phyloP scores from a whole-genome alignment of 2,888 invertebrate genomes.

The Ceriagrion tenellum region DNA sequence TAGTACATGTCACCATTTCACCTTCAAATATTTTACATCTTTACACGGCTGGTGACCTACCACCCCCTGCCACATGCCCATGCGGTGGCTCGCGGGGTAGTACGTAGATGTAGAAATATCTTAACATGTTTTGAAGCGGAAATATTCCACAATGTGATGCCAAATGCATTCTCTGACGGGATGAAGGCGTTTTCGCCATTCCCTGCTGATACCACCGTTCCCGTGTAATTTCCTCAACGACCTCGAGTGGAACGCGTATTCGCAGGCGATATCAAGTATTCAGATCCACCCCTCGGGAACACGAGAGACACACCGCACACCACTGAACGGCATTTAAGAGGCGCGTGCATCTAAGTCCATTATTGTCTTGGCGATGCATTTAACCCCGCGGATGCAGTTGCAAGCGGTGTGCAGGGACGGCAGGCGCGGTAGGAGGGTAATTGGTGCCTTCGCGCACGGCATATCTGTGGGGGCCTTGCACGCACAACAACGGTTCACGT shows the following conservation, averaged over 20 bases:
- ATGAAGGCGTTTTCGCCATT: too few relatives aligned
- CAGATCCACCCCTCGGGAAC: background rate
- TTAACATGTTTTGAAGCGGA: too few relatives aligned
- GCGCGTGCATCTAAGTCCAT: slow-evolving; percentile 11
- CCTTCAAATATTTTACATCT: too few relatives aligned
- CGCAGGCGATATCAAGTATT: slow-evolving; percentile 3
- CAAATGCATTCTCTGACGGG: too few relatives aligned
- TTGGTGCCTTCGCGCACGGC: background rate
- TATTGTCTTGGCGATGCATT: slow-evolving; percentile 44
- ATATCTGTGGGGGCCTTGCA: background rate
- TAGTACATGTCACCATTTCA: too few relatives aligned
- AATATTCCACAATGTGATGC: too few relatives aligned
- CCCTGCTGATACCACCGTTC: background rate
- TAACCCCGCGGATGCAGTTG: slow-evolving; percentile 33
- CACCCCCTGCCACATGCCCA: too few relatives aligned
- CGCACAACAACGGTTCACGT: background rate
- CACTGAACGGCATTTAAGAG: background rate
- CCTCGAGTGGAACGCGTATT: background rate
- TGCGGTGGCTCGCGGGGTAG: too few relatives aligned
- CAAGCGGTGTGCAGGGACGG: slow-evolving; percentile 7
- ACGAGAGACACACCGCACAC: background rate
- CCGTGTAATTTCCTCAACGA: background rate
- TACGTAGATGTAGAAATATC: too few relatives aligned
- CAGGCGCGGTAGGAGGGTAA: background rate
- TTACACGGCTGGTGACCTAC: too few relatives aligned